A percentile compares a stretch with the other conserved stretches of the same genome.
Evolutionary conservation across 2,888 invertebrate species (phyloP).

Genomic region (Neria commutata): DNA sequence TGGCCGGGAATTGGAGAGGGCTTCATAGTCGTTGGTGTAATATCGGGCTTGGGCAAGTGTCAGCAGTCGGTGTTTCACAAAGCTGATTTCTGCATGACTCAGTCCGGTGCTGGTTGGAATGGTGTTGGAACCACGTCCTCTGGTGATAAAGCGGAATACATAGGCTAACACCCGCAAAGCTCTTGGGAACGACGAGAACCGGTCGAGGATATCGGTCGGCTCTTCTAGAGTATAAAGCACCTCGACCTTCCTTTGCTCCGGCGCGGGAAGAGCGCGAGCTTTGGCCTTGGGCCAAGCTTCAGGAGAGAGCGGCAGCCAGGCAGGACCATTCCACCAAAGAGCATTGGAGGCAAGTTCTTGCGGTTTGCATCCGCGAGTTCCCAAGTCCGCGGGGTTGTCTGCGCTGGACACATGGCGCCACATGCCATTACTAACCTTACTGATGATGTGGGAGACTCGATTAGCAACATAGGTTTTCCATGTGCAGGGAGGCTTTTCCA

Average conservation of each 20-base stretch:
- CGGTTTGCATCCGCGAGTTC: constrained; percentile 21
- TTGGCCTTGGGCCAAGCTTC: constrained; percentile 14
- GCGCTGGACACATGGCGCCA: constrained; percentile 25
- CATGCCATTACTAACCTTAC: constrained; percentile 10
- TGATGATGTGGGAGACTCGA: constrained; percentile 13
- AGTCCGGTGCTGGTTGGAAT: not conserved
- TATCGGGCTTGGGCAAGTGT: not conserved
- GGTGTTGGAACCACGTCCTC: not conserved
- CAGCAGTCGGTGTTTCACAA: not conserved
- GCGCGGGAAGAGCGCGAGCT: not conserved
- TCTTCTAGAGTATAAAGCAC: too few species aligned
- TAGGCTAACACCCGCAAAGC: not conserved
- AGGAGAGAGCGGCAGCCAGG: constrained; percentile 7
- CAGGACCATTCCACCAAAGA: constrained; percentile 25
- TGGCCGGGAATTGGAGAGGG: not conserved
- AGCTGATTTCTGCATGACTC: not conserved
- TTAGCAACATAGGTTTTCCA: constrained; percentile 28
- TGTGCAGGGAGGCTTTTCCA: constrained; percentile 2
- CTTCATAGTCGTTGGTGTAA: not conserved
- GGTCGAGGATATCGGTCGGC: not conserved
- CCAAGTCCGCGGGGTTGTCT: constrained; percentile 25
- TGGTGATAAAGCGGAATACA: not conserved
- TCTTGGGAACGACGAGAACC: not conserved
- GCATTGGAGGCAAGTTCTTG: constrained; percentile 7
- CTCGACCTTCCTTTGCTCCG: constrained; percentile 5